Conservation (phyloP, 2,888 invertebrate genomes). For the Loripinus fragilis region DNA sequence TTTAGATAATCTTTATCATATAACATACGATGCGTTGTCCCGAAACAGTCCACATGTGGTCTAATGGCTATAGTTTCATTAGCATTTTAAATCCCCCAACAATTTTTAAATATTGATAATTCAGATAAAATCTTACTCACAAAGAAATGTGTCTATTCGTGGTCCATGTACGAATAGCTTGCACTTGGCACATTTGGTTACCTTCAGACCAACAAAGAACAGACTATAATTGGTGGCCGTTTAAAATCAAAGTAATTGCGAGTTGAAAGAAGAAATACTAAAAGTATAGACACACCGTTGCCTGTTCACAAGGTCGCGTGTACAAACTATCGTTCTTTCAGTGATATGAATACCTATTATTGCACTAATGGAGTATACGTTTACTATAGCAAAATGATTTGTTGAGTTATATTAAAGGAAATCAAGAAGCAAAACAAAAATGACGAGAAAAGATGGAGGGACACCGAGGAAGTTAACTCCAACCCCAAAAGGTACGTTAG, state of each 20-base stretch:
- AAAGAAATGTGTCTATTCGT: neutral
- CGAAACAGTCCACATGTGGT: no score
- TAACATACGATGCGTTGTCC: no score
- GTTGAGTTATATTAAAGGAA: no score
- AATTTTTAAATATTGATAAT: slow-evolving; percentile 17
- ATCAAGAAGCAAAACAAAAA: neutral
- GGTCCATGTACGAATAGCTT: neutral
- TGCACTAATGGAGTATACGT: no score
- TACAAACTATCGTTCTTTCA: no score
- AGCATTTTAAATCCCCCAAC: slow-evolving; percentile 9
- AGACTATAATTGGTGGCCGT: neutral
- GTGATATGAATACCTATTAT: no score
- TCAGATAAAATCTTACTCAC: neutral
- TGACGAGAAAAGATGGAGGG: neutral
- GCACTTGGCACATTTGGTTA: neutral
- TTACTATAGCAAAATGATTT: no score
- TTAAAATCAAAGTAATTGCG: no score
- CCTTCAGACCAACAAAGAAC: neutral
- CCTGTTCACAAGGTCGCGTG: no score
- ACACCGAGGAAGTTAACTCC: neutral
- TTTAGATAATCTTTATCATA: no score
- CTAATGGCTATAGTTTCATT: neutral
- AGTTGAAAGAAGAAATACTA: neutral
- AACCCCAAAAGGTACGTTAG: neutral
- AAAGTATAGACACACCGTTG: neutral